Evolutionary conservation across 2,888 invertebrate genomes (phyloP).

Genomic region (Lasioglossum villosulum): DNA sequence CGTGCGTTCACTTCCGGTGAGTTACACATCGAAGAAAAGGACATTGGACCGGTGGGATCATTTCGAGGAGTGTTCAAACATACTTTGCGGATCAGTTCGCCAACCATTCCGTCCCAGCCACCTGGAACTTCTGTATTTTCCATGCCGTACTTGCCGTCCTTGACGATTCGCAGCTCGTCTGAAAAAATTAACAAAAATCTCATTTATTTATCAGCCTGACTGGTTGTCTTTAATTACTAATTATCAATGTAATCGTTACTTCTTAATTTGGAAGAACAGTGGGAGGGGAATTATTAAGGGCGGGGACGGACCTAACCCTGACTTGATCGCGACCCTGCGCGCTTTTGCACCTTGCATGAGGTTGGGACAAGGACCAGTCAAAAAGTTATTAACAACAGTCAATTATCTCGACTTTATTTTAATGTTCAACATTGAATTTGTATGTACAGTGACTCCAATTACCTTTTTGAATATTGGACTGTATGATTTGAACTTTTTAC

Average conservation of each 20-base stretch:
- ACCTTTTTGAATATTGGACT: too few relatives aligned
- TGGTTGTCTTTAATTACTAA: conserved; percentile 13
- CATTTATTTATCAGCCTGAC: background rate
- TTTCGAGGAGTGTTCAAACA: conserved; percentile 77
- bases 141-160: conserved; percentile 93
- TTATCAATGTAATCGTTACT: background rate
- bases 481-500: too few relatives aligned
- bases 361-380: background rate
- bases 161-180: conserved; percentile 94
- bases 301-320: conserved; percentile 20
- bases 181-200: conserved; percentile 73
- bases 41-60: background rate
- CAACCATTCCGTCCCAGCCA: conserved; percentile 95
- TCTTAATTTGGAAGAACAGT: conserved; percentile 7
- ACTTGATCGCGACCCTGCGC: background rate
- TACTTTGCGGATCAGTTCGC: conserved; percentile 94
- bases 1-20: conserved; percentile 24
- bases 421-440: background rate
- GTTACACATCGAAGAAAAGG: conserved; percentile 15
- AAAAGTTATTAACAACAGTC: background rate
- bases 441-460: background rate
- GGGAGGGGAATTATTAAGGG: conserved; percentile 35
- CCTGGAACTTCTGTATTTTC: conserved; percentile 91
- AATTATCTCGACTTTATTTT: background rate
- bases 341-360: background rate